phyloP scores from a whole-genome alignment of 2,797 vertebrate genomes.

The Oceanodroma leucorhoa region DNA sequence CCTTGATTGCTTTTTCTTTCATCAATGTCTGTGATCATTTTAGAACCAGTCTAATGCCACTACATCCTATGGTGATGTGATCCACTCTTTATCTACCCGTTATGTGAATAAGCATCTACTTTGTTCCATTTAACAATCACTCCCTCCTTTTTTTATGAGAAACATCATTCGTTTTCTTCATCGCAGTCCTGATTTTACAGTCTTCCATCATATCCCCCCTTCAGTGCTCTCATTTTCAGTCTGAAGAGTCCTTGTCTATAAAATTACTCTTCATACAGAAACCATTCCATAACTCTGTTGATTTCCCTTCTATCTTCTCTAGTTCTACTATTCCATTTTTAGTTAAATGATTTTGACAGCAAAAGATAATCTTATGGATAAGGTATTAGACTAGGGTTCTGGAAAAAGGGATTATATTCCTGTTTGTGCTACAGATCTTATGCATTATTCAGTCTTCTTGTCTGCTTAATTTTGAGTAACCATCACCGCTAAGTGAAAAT shows the following conservation, averaged over 20 bases:
- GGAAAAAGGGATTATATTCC: neutral
- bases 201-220: neutral
- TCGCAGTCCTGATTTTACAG: neutral
- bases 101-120: neutral
- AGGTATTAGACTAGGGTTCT: neutral
- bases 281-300: neutral
- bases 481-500: neutral
- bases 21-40: neutral
- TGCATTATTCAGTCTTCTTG: neutral
- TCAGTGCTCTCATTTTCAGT: neutral
- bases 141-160: neutral
- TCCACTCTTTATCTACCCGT: neutral
- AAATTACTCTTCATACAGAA: neutral
- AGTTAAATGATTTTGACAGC: neutral
- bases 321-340: neutral
- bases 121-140: neutral
- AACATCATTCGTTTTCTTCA: neutral
- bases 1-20: neutral
- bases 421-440: neutral
- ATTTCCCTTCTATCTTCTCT: neutral
- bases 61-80: neutral
- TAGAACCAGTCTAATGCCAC: neutral
- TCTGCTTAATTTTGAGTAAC: slow-evolving; percentile 23
- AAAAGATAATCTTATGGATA: neutral
- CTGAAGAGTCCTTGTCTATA: neutral